Base-by-base conservation (phyloP, 2,888 invertebrate species). In the Macaria notata region DNA sequence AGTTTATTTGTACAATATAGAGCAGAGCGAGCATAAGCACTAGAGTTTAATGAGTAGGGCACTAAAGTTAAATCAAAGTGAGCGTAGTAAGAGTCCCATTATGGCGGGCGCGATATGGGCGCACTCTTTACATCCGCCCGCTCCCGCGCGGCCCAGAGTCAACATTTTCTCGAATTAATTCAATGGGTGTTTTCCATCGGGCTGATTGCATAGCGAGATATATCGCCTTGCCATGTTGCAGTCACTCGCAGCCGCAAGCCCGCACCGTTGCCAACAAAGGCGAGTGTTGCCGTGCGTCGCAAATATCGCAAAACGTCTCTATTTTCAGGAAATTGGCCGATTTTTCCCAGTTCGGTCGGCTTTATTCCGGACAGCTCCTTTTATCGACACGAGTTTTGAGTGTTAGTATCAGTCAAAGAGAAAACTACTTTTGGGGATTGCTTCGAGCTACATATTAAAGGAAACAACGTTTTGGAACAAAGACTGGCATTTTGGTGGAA, bases 171-270 rank as follows among this genome's bases (percentile, higher is more conserved):
- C 59, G 45, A 46, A 55, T 59, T 58, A 54, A 59, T 59, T 59
- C 59, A 59, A 59, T 59, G 59, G 59, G 3, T 55, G 59, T 51
- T 55, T 59, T 55, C 59, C 54, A 59, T 59, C 51, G 51, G 54
- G 41, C 51, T 55, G 59, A 61, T 61, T 61, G 61, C 61, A 61
- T 55, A 54, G 54, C 54, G 57, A 59, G 64, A 62, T 64, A 61
- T 61, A 67, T 65, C 57, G 62, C 54, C 59, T 56, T 55, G 61
- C 56, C 49, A 56, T 52, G 61, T 38, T 59, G 62, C 65, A 67
- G 61, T 64, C 56, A 63, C 61, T 63, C 63, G 61, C 59, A 64
- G 63, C 61, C 58, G 62, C 59, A 54, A 45, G 19, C 45, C 59
- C 58, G 64, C 64, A 64, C 56, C 58, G 63, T 62, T 58, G 61